Base-by-base conservation (phyloP, 2,797 vertebrate species). In the Astyanax mexicanus region DNA sequence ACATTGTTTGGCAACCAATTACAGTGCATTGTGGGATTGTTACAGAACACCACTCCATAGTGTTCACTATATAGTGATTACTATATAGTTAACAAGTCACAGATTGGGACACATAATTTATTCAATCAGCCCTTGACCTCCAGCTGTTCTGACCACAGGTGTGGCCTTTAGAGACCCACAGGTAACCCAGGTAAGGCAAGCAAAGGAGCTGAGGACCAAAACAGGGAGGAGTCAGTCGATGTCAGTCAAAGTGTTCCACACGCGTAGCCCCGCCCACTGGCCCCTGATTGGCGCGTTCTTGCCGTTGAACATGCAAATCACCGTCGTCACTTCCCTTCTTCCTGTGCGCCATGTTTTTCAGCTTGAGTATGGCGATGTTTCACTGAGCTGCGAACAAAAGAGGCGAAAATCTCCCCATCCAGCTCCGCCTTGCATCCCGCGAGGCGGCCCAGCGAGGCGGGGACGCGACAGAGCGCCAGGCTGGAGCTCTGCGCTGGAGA, bases 341-440 rank as follows among this genome's bases (percentile, higher is more conserved):
- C 87, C 85, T 85, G 82, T 83, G 68, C 85, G 87, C 87, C 87
- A 88, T 88, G 82, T 88, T 88, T 78, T 78, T 65, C 79, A 80
- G 71, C 29, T 76, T 73, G 72, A 83, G 77, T 82, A 60, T 75
- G 78, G 29, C 80, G 71, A 75, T 81, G 77, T 72, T 85, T 77
- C 61, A 70, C 47, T 68, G 67, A 72, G 67, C 71, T 67, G 74
- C 55, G 79, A 74, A 80, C 74, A 83, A 80, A 77, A 84, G 69
- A 74, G 47, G n/a, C 15, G 15, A 58, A 29, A 65, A 11, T 45
- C 62, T 47, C 58, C 37, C 32, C 55, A 0, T 32, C 55, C 5
- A 3, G 27, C 55, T 8, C 55, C n/a, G 4, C 1, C 52, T 5
- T 52, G 0, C 12, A 27, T 15, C 23, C 52, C 2, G 6, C 8